These are phyloP conservation scores for Xylota segnis DNA, from an alignment of 2,888 invertebrate genomes.

Conservation along the genomic window DNA sequence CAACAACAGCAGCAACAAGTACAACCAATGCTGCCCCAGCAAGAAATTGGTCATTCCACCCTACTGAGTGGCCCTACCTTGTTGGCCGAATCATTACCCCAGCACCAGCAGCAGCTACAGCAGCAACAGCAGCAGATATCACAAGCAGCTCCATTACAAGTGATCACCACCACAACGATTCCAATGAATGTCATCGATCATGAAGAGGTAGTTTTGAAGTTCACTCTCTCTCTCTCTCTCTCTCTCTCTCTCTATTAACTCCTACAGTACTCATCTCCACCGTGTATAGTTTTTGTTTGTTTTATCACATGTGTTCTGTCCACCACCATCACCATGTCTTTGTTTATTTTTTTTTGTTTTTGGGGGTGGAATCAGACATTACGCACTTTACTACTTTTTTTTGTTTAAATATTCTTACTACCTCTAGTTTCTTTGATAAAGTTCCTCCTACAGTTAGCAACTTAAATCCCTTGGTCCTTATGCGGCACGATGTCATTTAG, in stretches of 20 bases:
- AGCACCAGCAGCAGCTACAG: neutral
- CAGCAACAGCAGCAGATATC: conserved; percentile 23
- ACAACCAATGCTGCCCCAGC: conserved; percentile 24
- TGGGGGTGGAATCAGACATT: neutral
- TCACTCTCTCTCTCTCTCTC: conserved; percentile 7
- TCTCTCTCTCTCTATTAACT: conserved; percentile 15
- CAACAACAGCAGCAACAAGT: conserved; percentile 64
- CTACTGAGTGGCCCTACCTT: conserved; percentile 55
- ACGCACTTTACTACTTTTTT: neutral
- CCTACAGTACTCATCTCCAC: conserved; percentile 25
- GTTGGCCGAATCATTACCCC: conserved; percentile 42
- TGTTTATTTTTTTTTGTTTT: neutral
- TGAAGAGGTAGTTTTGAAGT: conserved; percentile 69
- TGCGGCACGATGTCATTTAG: too few relatives aligned
- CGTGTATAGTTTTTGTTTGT: conserved; percentile 16
- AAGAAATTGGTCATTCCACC: conserved; percentile 15
- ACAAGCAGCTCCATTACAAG: conserved; percentile 23
- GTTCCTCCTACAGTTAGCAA: too few relatives aligned
- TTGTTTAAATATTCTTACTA: neutral
- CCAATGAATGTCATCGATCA: conserved; percentile 48
- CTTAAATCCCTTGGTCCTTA: too few relatives aligned
- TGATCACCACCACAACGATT: conserved; percentile 23
- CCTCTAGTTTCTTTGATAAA: too few relatives aligned
- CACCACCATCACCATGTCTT: conserved; percentile 2
- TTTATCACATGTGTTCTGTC: conserved; percentile 41